phyloP scores from a whole-genome alignment of 2,113 vertebrate species.

The Fukomys damarensis region DNA sequence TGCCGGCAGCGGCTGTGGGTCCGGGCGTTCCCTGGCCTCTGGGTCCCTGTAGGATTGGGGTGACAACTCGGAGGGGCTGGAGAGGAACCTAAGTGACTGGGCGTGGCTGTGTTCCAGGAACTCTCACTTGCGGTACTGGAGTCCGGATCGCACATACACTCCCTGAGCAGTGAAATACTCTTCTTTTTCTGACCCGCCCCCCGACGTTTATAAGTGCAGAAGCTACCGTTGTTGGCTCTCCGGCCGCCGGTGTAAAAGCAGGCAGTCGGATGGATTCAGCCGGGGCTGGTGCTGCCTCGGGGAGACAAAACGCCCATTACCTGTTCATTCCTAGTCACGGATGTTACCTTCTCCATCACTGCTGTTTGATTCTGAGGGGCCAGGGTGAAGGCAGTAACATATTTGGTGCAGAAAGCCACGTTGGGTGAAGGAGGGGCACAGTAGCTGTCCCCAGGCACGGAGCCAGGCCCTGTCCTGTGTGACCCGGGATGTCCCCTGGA shows the following conservation, averaged over 20 bases:
- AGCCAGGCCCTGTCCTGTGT: neutral
- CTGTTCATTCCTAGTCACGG: neutral
- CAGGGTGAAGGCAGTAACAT: neutral
- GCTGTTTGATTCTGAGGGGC: neutral
- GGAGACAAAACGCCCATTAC: fast-evolving
- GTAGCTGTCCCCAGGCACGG: fast-evolving
- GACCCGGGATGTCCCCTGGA: fast-evolving
- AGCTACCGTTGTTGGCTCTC: neutral
- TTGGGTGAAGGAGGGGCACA: fast-evolving
- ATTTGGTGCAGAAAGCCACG: neutral
- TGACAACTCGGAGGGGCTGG: neutral
- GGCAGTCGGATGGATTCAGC: neutral
- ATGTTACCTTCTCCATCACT: neutral
- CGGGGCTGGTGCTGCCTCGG: fast-evolving
- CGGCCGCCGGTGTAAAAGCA: fast-evolving
- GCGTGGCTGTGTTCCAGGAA: neutral
- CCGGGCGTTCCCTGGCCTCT: fast-evolving
- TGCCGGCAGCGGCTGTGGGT: neutral
- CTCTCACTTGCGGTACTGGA: constrained; percentile 46
- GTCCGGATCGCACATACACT: constrained; percentile 40
- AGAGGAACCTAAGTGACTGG: neutral
- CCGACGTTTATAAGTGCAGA: neutral
- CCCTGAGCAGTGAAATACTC: neutral
- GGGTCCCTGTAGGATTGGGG: neutral
- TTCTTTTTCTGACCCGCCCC: neutral